Evolutionary conservation across 2,797 vertebrate genomes (phyloP), one percentile per base, ranked within the genome.

Genomic region (Chelmon rostratus): DNA sequence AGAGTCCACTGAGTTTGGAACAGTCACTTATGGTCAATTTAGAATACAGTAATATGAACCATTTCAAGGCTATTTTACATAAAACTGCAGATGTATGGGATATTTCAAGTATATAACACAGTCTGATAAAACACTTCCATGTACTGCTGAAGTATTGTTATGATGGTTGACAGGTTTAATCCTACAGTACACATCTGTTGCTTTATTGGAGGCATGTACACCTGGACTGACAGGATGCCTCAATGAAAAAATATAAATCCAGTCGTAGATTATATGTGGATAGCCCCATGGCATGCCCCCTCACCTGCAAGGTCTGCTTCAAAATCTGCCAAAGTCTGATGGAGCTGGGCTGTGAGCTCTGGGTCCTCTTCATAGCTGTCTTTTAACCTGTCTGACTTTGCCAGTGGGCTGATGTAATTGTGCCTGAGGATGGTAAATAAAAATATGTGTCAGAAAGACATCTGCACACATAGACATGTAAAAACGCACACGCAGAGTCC

Each of bases 251-350:
- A 52, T n/a, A 63, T 16, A 21, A 42, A 63, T n/a, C 15, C 6
- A 57, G 25, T 81, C 53, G 7, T 66, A 56, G 42, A 70, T 25
- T 11, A 54, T 31, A 37, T 4, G 4, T 46, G 21, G 2, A 33
- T 6, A 7, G 5, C 4, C 8, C 35, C 63, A n/a, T 38, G 12
- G 15, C 5, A 18, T 25, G 1, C 2, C 13, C 4, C 9, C 83
- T 78, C 81, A 97, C 97, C 96, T 94, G 94, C 92, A 86, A 97
- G 92, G 58, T 94, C 90, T 38, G 94, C 92, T 33, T 97, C 96
- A 78, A 96, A 89, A 47, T 94, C 94, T 50, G 92, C 92, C 83
- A 96, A 80, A 40, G 96, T 94, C 82, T 94, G 90, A 64, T 95
- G 93, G 62, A 97, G 84, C 63, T 92, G 92, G 10, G 84, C 77